phyloP scores from a whole-genome alignment of 1,140 invertebrate species.

The Proales similis region DNA sequence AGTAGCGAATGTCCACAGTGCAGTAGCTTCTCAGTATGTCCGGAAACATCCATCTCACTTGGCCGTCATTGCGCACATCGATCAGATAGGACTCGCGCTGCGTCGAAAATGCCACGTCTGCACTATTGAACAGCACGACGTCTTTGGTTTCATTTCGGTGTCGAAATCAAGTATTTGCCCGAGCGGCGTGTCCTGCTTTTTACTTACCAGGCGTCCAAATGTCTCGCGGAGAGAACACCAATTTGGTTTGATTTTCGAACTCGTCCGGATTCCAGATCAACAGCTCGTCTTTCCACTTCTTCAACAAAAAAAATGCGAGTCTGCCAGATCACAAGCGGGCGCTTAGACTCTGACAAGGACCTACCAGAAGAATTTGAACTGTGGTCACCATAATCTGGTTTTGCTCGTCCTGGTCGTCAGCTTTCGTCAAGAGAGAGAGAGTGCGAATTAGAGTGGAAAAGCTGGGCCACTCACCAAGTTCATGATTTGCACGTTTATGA shows the following conservation, averaged over 20 bases:
- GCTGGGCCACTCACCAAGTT: not conserved
- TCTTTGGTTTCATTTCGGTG: too few relatives aligned
- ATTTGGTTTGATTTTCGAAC: slow-evolving; percentile 29
- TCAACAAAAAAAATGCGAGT: not conserved
- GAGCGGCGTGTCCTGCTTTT: too few relatives aligned
- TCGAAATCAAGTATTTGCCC: too few relatives aligned
- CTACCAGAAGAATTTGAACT: slow-evolving; percentile 24
- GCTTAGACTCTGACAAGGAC: too few relatives aligned
- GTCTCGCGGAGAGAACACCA: slow-evolving; percentile 26
- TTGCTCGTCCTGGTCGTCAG: slow-evolving; percentile 20
- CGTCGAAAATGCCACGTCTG: slow-evolving; percentile 31
- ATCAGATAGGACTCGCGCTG: slow-evolving; percentile 34
- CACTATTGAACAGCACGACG: slow-evolving; percentile 35
- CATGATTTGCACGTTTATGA: slow-evolving; percentile 37
- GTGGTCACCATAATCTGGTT: slow-evolving; percentile 37
- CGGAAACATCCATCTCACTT: slow-evolving; percentile 30
- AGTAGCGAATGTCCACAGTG: slow-evolving; percentile 27
- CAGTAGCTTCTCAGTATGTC: slow-evolving; percentile 35
- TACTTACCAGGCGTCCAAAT: slow-evolving; percentile 38
- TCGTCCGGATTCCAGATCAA: slow-evolving; percentile 26
- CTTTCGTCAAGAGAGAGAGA: not conserved
- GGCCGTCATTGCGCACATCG: slow-evolving; percentile 19
- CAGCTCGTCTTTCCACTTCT: slow-evolving; percentile 33
- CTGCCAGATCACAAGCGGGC: not conserved
- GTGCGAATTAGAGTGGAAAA: not conserved